Evolutionary conservation across 2,888 invertebrate species (phyloP).

Genomic region (Anthrax anthrax): DNA sequence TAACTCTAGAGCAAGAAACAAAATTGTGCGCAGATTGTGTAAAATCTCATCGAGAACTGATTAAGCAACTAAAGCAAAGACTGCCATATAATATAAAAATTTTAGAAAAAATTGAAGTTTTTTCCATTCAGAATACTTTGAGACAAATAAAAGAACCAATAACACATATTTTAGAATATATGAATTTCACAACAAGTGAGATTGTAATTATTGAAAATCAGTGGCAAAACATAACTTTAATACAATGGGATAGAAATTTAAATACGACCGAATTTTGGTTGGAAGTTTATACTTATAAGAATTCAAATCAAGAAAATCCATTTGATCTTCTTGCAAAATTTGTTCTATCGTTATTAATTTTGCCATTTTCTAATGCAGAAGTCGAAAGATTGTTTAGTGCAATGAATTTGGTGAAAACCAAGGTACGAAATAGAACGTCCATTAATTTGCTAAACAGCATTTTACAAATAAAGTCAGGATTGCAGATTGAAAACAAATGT

Average conservation of each 20-base stretch:
- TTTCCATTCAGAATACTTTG: background rate
- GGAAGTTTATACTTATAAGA: conserved; percentile 2
- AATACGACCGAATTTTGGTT: conserved; percentile 3
- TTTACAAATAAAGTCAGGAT: background rate
- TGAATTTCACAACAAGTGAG: background rate
- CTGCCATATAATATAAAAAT: background rate
- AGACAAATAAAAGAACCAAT: background rate
- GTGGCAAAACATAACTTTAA: conserved; percentile 2
- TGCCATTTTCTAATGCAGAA: conserved; percentile 8
- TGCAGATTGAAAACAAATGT: too few relatives aligned
- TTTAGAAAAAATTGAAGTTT: background rate
- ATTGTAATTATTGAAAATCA: conserved; percentile 3
- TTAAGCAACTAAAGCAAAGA: background rate
- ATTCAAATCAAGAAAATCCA: conserved; percentile 3
- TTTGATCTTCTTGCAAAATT: conserved; percentile 1
- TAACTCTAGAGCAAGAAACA: too few relatives aligned
- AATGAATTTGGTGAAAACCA: conserved; percentile 5
- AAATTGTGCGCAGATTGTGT: too few relatives aligned
- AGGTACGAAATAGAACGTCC: background rate
- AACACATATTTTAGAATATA: background rate
- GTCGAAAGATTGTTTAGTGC: conserved; percentile 5
- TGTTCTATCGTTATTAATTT: conserved; percentile 1
- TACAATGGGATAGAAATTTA: background rate
- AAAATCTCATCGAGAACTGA: background rate
- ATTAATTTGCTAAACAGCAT: background rate